These are phyloP conservation scores for Sphinx pinastri DNA, from an alignment of 2,888 invertebrate genomes.

Conservation along the genomic window DNA sequence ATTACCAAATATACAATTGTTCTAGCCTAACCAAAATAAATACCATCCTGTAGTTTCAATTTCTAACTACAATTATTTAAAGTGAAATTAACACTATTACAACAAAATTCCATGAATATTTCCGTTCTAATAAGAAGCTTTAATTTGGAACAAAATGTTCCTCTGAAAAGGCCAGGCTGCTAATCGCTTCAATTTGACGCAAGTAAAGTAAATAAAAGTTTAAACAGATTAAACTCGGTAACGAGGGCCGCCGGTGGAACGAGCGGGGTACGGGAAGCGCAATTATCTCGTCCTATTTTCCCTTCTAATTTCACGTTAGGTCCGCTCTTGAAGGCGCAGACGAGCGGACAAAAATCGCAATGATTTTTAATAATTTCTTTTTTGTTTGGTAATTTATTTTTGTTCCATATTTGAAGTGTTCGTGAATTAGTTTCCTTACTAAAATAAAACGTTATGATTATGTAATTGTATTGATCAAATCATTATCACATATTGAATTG, in stretches of 20 bases:
- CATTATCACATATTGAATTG: conserved; percentile 22
- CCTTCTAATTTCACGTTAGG: conserved; percentile 77
- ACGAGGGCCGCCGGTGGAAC: conserved; percentile 57
- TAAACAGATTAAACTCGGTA: conserved; percentile 79
- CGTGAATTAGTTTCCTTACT: neutral
- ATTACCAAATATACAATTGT: neutral
- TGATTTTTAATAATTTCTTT: neutral
- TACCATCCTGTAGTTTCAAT: neutral
- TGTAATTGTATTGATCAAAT: neutral
- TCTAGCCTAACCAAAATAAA: neutral
- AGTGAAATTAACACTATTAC: conserved; percentile 6
- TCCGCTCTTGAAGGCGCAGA: conserved; percentile 56
- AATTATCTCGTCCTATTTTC: conserved; percentile 82
- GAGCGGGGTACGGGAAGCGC: conserved; percentile 54
- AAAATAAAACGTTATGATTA: too few relatives aligned
- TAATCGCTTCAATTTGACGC: conserved; percentile 74
- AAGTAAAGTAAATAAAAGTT: conserved; percentile 79
- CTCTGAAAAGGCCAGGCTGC: conserved; percentile 55
- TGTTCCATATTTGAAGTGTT: neutral
- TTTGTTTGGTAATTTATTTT: neutral
- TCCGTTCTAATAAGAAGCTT: conserved; percentile 42
- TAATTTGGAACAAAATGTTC: conserved; percentile 55
- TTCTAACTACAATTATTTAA: neutral
- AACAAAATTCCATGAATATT: conserved; percentile 30
- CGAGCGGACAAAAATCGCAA: conserved; percentile 43